Evolutionary conservation across 1,140 invertebrate species (phyloP).

Genomic region (Dinoponera quadriceps): DNA sequence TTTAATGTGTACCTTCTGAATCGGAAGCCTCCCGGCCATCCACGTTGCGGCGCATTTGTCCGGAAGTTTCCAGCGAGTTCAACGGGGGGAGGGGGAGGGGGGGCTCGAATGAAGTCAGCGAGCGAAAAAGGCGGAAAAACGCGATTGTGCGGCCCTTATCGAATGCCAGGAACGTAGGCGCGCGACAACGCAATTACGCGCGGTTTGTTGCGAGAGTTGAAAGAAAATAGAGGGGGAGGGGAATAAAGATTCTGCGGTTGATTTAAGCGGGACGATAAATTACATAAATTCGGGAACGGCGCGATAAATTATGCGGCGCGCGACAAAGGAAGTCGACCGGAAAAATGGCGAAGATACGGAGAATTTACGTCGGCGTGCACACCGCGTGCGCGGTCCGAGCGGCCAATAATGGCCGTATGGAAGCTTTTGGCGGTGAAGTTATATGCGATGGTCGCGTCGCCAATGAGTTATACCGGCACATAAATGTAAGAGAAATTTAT

Average conservation of each 20-base stretch:
- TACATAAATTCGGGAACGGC: constrained; percentile 48
- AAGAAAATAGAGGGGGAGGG: too few relatives aligned
- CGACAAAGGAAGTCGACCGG: constrained; percentile 58
- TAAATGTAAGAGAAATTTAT: constrained; percentile 60
- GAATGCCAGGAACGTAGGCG: constrained; percentile 7
- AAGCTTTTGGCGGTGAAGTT: constrained; percentile 20
- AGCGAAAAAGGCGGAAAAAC: neutral
- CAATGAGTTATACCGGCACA: constrained; percentile 45
- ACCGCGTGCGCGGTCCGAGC: constrained; percentile 19
- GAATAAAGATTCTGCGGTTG: constrained; percentile 26
- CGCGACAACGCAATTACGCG: constrained; percentile 24
- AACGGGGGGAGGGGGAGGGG: too few relatives aligned
- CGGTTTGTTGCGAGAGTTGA: constrained; percentile 26
- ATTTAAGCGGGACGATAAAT: constrained; percentile 44
- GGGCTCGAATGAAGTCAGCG: too few relatives aligned
- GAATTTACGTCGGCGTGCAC: constrained; percentile 50
- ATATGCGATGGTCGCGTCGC: constrained; percentile 11
- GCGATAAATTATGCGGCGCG: constrained; percentile 54
- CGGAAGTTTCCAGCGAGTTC: too few relatives aligned
- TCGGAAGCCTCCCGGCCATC: too few relatives aligned
- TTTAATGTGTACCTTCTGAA: neutral
- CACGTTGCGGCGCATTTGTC: too few relatives aligned
- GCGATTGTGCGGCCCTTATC: constrained; percentile 35
- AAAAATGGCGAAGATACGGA: constrained; percentile 61
- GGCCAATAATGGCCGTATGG: constrained; percentile 32